Evolutionary conservation across 1,140 invertebrate species (phyloP), one percentile per base, ranked within the genome.

Genomic region (Psilanteris sp.): DNA sequence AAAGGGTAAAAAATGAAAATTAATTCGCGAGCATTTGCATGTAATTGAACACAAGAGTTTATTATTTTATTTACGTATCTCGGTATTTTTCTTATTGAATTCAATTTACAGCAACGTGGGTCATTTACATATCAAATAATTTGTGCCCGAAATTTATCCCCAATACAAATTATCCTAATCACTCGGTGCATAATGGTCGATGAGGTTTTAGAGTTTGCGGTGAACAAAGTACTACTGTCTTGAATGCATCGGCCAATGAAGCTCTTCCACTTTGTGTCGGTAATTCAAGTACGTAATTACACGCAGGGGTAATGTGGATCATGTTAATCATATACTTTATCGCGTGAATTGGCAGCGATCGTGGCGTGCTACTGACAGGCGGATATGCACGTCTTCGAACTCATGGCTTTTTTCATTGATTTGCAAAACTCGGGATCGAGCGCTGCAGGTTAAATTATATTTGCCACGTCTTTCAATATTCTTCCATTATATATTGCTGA

Each of bases 271-370:
- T 62, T 48, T 57, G 50, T 50, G 50, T 39, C 48, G 37, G 57
- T 64, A 72, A 72, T 61, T 64, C 68, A 54, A 72, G 68, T 64
- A 72, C 41, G 57, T 64, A 72, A 72, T 72, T 72, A 50, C 57
- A 64, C 48, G 68, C 39, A 41, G 55, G 39, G 29, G 48, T 34
- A 72, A 72, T 72, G 57, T 41, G 50, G 68, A 62, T 61, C 68
- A 64, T 62, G 68, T 64, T 72, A 72, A 72, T 72, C 57, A 72
- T 72, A 72, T 57, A 64, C 32, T 64, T 64, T 72, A 72, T 72
- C 68, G 57, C 57, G 57, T 72, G 68, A 64, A 72, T 72, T 59
- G 70, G 70, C 59, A 59, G 70, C 68, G 29, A 32, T 50, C 41
- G 3, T 62, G 26, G 26, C 68, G 39, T 64, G 48, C 57, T 43